Conservation (phyloP, 2,888 invertebrate species). For the Encarsia formosa region DNA sequence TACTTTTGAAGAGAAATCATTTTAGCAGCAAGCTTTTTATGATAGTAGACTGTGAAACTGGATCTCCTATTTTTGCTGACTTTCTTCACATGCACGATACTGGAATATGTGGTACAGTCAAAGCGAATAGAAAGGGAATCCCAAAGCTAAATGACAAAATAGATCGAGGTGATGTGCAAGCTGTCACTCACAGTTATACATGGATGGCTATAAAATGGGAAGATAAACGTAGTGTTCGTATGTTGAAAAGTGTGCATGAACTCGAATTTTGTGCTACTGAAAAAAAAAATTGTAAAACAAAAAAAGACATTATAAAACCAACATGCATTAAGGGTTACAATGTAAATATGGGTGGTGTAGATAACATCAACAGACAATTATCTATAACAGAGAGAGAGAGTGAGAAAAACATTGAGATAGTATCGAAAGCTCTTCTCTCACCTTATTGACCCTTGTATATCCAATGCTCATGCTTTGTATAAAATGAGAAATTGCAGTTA, state of each 20-base stretch:
- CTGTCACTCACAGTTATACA: background rate
- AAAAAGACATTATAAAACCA: background rate
- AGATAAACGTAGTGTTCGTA: background rate
- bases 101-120: background rate
- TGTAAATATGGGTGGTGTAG: background rate
- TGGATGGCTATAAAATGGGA: background rate
- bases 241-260: background rate
- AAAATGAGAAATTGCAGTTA: background rate
- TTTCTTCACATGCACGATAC: background rate
- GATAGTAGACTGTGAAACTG: slow-evolving; percentile 21
- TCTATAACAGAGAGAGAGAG: background rate
- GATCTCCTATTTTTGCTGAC: slow-evolving; percentile 1
- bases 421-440: background rate
- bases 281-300: background rate
- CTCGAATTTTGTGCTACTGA: background rate
- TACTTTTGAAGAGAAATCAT: slow-evolving; percentile 6
- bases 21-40: slow-evolving; percentile 15
- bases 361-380: background rate
- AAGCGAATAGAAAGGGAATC: background rate
- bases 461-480: background rate
- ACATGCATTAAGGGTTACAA: background rate
- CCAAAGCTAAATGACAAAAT: background rate
- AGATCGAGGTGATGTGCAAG: background rate
- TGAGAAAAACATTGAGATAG: background rate
- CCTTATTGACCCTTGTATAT: background rate